Evolutionary conservation across 1,140 invertebrate species (phyloP).

Genomic region (Medauroidea extradentata): DNA sequence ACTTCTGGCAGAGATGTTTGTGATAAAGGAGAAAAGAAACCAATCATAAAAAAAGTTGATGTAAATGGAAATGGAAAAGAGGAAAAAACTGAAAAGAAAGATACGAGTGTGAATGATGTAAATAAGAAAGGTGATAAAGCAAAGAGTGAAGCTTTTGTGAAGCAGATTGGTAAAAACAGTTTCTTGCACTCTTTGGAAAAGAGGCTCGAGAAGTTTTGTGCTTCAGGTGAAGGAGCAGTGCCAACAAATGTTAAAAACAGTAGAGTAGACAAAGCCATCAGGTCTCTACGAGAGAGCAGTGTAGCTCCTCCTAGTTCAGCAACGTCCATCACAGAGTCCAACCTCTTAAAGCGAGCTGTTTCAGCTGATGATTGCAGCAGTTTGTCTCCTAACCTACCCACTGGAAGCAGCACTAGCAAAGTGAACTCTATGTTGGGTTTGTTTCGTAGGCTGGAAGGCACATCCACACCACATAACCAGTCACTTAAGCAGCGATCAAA

Average conservation of each 20-base stretch:
- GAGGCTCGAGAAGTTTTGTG: conserved; percentile 45
- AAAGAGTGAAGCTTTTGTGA: conserved; percentile 15
- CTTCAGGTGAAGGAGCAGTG: conserved; percentile 10
- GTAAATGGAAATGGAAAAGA: neutral
- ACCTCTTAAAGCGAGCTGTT: conserved; percentile 59
- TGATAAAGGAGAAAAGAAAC: conserved; percentile 1
- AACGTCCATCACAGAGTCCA: conserved; percentile 46
- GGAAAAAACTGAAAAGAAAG: neutral
- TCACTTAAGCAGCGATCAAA: neutral
- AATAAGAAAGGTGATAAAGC: neutral
- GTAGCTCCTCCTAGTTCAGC: conserved; percentile 11
- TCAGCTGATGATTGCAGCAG: conserved; percentile 60
- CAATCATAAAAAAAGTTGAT: neutral
- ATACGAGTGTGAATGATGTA: conserved; percentile 1
- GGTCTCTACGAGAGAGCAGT: conserved; percentile 50
- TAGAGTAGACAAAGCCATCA: conserved; percentile 25
- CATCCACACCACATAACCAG: neutral
- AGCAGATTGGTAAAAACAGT: conserved; percentile 49
- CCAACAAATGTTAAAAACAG: conserved; percentile 29
- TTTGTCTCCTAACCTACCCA: neutral
- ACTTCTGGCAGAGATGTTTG: neutral
- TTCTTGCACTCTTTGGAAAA: conserved; percentile 52
- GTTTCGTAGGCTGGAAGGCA: conserved; percentile 62
- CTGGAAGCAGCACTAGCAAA: conserved; percentile 40
- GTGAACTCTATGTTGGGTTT: conserved; percentile 59